A percentile compares a stretch with the other conserved stretches of the same genome.
phyloP scores from a whole-genome alignment of 2,888 invertebrate genomes.

The Caenorhabditis sp. region DNA sequence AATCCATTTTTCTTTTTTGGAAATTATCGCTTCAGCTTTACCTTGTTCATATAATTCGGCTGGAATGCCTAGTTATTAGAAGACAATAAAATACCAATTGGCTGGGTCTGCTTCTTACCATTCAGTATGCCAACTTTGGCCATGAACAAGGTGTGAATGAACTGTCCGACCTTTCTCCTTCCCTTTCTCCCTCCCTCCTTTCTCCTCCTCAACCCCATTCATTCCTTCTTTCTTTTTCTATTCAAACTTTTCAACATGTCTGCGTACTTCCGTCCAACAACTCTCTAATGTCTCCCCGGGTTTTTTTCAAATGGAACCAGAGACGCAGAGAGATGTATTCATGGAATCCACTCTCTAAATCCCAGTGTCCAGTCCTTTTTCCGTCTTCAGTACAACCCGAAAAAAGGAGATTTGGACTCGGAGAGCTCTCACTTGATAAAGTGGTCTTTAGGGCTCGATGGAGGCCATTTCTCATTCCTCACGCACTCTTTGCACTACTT shows the following conservation, averaged over 20 bases:
- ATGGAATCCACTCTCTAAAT: background rate
- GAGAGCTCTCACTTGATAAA: constrained; percentile 3
- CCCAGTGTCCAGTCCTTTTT: background rate
- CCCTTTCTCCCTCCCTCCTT: background rate
- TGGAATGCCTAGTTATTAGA: too few relatives aligned
- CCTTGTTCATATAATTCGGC: too few relatives aligned
- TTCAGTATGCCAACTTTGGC: too few relatives aligned
- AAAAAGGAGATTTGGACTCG: too few relatives aligned
- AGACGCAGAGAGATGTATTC: background rate
- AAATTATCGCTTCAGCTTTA: too few relatives aligned
- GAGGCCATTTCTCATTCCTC: constrained; percentile 5
- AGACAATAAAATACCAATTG: too few relatives aligned
- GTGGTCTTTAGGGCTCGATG: background rate
- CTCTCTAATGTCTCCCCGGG: background rate
- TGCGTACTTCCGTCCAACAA: constrained; percentile 4
- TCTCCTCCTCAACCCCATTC: background rate
- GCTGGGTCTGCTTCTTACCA: too few relatives aligned
- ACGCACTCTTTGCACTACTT: constrained; percentile 16
- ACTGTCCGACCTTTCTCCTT: background rate
- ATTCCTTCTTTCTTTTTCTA: background rate
- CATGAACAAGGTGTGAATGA: too few relatives aligned
- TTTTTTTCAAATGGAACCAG: background rate
- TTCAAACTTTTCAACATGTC: background rate
- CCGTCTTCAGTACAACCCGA: background rate
- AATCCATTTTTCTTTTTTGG: too few relatives aligned